Conservation (phyloP, 2,797 vertebrate genomes). For the Chelonia mydas region DNA sequence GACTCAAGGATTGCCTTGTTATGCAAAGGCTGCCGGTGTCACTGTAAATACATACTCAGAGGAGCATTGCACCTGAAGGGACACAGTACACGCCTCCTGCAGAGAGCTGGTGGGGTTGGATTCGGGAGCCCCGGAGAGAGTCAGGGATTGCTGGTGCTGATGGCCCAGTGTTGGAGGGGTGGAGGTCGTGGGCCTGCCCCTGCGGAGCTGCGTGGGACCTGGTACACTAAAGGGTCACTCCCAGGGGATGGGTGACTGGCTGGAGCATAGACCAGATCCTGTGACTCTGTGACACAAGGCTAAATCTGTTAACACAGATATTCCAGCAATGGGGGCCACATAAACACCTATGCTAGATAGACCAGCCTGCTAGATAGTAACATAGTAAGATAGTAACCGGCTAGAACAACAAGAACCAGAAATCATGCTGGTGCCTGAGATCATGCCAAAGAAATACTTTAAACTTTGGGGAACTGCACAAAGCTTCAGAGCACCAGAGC, state of each 20-base stretch:
- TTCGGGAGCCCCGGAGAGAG: not conserved
- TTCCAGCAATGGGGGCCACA: not conserved
- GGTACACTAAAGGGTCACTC: not conserved
- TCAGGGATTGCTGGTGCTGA: too few species aligned
- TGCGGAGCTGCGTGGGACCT: not conserved
- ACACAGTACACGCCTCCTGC: not conserved
- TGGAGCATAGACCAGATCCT: not conserved
- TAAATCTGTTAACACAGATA: not conserved
- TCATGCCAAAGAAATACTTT: not conserved
- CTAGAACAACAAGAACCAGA: not conserved
- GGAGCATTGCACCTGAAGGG: not conserved
- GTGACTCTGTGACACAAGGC: not conserved
- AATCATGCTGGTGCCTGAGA: not conserved
- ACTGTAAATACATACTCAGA: too few species aligned
- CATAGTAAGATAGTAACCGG: not conserved
- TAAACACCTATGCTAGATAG: not conserved
- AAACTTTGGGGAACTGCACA: too few species aligned
- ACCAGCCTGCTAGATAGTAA: not conserved
- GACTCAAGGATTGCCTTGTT: not conserved
- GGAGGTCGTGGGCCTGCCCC: not conserved
- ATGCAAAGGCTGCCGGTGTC: not conserved
- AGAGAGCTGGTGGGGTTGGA: not conserved
- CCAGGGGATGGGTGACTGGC: not conserved
- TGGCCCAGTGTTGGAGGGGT: fast-evolving
- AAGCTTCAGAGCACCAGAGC: not conserved